Base-by-base conservation (phyloP, 53 echinoderm and acorn worm species). In the Stichopus horrens region DNA sequence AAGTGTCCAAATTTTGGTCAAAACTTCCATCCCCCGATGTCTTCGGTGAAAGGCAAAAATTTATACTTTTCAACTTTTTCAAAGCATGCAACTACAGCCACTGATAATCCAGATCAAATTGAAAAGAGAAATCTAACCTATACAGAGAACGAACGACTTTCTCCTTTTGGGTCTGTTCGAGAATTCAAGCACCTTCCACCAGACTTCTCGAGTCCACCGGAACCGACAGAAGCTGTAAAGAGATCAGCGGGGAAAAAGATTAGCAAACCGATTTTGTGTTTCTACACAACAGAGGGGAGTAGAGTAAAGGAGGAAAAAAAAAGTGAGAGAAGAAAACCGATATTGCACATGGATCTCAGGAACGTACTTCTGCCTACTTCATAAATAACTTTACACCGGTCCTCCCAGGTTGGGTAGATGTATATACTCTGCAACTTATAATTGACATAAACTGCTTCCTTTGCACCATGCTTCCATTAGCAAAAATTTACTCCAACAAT, bases 91-190 rank as follows among this genome's bases (percentile, higher is more conserved):
- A 63, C 11, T 63, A 63, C 16, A 16, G 63, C 63, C 63, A 13
- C 16, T 10, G 16, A 16, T 10, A 16, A 16, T 63, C 63, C 63
- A 63, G 11, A 63, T 63, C 10, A 13, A 63, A 63, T 13, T 63
- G 63, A 63, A 63, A 63, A 63, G 63, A 63, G 63, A 63, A 63
- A 63, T 63, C 63, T 63, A 63, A 63, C 63, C 63, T 63, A 63
- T 63, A 63, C 63, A 63, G 16, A 5, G 63, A 10, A 63, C 2
- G 37, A 37, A 37, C 37, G 37, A 37, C 1, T 37, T 37, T 37
- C 37, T 63, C 63, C 63, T 16, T 63, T 63, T 63, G 37, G 37
- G 63, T 63, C 63, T 63, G 63, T 63, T 37, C 37, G 37, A 37
- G 37, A 37, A 37, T 37, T 37, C 37, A 2, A 37, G 37, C 37